Evolutionary conservation across 2,797 vertebrate genomes (phyloP).

Genomic region (Urosaurus nigricauda): DNA sequence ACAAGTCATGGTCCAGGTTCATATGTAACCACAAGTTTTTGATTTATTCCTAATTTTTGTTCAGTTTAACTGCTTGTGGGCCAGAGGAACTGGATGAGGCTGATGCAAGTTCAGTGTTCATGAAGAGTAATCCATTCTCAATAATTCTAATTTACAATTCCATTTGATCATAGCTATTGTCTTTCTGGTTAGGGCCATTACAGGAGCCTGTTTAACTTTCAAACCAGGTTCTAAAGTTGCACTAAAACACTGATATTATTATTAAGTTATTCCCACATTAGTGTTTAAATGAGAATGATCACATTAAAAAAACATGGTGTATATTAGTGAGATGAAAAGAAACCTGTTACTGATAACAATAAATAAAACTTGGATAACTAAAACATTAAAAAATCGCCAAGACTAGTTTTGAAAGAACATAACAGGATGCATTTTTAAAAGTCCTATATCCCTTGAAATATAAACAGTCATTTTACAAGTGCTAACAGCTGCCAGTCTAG

Average conservation of each 20-base stretch:
- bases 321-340: too few relatives aligned
- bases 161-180: not conserved
- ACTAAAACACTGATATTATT: not conserved
- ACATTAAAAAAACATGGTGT: too few relatives aligned
- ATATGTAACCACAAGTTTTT: not conserved
- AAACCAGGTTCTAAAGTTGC: not conserved
- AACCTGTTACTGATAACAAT: conserved; percentile 7
- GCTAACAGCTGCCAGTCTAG: not conserved
- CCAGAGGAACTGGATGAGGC: not conserved
- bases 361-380: not conserved
- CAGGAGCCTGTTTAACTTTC: not conserved
- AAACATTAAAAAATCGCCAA: too few relatives aligned
- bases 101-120: too few relatives aligned
- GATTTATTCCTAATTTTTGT: not conserved
- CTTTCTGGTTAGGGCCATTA: not conserved
- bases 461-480: not conserved
- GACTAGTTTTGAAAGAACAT: too few relatives aligned
- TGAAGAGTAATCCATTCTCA: not conserved
- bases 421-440: not conserved
- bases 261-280: not conserved
- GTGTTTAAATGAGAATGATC: too few relatives aligned
- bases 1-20: not conserved
- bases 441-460: not conserved
- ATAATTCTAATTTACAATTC: not conserved
- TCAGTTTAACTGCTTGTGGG: not conserved